These are phyloP conservation scores for Chalcosyrphus nemorum DNA, from an alignment of 2,888 invertebrate species.

Conservation along the genomic window DNA sequence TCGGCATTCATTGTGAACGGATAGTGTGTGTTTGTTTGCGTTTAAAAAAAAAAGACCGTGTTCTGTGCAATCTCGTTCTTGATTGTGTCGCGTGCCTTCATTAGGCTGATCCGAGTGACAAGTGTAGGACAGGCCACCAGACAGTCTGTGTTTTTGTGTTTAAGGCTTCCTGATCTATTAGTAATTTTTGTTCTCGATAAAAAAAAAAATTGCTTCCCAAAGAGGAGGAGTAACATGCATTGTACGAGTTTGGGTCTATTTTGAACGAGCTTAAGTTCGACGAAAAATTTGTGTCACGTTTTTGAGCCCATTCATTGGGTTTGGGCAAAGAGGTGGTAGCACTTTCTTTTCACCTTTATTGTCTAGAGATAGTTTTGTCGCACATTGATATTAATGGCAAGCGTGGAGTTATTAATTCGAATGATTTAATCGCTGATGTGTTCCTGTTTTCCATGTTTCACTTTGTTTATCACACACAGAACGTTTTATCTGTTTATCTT, in stretches of 20 bases:
- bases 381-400: slow-evolving; percentile 26
- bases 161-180: slow-evolving; percentile 36
- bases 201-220: not conserved
- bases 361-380: slow-evolving; percentile 24
- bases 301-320: slow-evolving; percentile 41
- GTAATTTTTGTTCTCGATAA: not conserved
- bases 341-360: slow-evolving; percentile 65
- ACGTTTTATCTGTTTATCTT: slow-evolving; percentile 62
- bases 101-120: slow-evolving; percentile 33
- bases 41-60: not conserved
- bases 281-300: slow-evolving; percentile 57
- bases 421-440: slow-evolving; percentile 26
- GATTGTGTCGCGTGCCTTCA: slow-evolving; percentile 56
- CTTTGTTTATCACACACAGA: slow-evolving; percentile 39
- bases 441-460: slow-evolving; percentile 11
- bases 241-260: slow-evolving; percentile 25
- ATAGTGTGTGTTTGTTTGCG: slow-evolving; percentile 62
- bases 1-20: slow-evolving; percentile 78
- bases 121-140: slow-evolving; percentile 25
- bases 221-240: slow-evolving; percentile 38
- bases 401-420: slow-evolving; percentile 29
- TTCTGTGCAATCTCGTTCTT: slow-evolving; percentile 15
- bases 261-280: slow-evolving; percentile 2
- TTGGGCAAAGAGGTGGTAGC: slow-evolving; percentile 28
- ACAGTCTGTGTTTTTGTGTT: slow-evolving; percentile 33